Evolutionary conservation across 2,113 vertebrate species (phyloP).

Genomic region (Poeciliopsis turrubarensis): DNA sequence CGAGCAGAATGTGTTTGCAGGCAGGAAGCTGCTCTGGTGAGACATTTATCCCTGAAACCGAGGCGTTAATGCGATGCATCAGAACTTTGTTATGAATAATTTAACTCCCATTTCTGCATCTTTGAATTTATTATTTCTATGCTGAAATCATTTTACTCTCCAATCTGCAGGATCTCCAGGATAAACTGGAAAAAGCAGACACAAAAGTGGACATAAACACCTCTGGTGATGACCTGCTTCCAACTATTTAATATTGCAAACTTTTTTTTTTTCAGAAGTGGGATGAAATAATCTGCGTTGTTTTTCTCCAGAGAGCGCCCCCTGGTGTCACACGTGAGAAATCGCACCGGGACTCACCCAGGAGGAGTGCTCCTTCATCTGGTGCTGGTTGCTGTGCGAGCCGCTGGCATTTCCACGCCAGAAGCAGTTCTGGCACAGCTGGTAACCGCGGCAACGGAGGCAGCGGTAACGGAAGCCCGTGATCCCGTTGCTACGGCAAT

Average conservation of each 20-base stretch:
- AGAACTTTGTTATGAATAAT: conserved; percentile 45
- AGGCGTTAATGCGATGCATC: conserved; percentile 44
- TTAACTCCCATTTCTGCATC: conserved; percentile 34
- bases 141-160: conserved; percentile 28
- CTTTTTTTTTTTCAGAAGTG: no score
- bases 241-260: no score
- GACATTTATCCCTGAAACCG: conserved; percentile 27
- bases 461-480: conserved; percentile 95
- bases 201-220: no score
- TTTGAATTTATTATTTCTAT: conserved; percentile 31
- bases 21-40: conserved; percentile 1
- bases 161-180: not conserved
- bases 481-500: conserved; percentile 91
- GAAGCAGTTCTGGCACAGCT: conserved; percentile 95
- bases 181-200: not conserved
- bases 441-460: conserved; percentile 96
- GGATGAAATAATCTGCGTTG: not conserved
- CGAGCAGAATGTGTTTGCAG: conserved; percentile 3
- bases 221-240: no score
- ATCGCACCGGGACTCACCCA: conserved; percentile 83
- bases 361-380: conserved; percentile 98
- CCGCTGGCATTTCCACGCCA: conserved; percentile 91
- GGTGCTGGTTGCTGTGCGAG: conserved; percentile 93
- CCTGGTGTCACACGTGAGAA: conserved; percentile 25
- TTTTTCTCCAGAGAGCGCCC: conserved; percentile 13